A percentile compares a stretch with the other conserved stretches of the same genome.
These are phyloP conservation scores for Mercenaria mercenaria DNA, from an alignment of 1,140 invertebrate species.

Conservation along the genomic window DNA sequence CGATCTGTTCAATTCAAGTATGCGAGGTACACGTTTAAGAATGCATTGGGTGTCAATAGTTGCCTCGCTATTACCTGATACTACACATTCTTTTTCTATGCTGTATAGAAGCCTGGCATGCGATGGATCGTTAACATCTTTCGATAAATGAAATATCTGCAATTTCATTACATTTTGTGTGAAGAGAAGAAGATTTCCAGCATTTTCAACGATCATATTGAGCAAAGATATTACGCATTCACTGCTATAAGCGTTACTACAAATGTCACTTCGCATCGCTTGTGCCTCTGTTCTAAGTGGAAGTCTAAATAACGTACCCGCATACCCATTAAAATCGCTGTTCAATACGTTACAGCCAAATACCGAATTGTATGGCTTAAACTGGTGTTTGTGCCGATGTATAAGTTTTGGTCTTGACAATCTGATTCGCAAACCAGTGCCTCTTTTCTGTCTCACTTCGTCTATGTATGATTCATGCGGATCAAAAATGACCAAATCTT, in stretches of 20 bases:
- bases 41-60: neutral
- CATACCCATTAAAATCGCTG: conserved; percentile 46
- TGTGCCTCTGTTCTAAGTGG: conserved; percentile 73
- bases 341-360: conserved; percentile 71
- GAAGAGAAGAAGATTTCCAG: conserved; percentile 74
- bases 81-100: neutral
- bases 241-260: conserved; percentile 67
- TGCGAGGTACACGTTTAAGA: neutral
- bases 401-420: conserved; percentile 47
- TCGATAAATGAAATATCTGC: conserved; percentile 69
- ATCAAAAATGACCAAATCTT: too few species aligned
- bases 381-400: conserved; percentile 70
- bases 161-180: conserved; percentile 75
- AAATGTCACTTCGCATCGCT: conserved; percentile 74
- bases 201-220: conserved; percentile 60
- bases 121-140: neutral
- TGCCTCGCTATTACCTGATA: neutral
- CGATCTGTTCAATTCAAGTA: neutral
- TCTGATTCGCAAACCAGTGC: conserved; percentile 68
- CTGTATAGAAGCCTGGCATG: neutral
- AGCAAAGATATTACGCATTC: conserved; percentile 70
- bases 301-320: conserved; percentile 77
- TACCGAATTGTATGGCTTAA: conserved; percentile 75
- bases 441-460: conserved; percentile 51
- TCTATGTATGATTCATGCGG: conserved; percentile 68